Evolutionary conservation across 2,797 vertebrate species (phyloP).

Genomic region (Heliangelus exortis): DNA sequence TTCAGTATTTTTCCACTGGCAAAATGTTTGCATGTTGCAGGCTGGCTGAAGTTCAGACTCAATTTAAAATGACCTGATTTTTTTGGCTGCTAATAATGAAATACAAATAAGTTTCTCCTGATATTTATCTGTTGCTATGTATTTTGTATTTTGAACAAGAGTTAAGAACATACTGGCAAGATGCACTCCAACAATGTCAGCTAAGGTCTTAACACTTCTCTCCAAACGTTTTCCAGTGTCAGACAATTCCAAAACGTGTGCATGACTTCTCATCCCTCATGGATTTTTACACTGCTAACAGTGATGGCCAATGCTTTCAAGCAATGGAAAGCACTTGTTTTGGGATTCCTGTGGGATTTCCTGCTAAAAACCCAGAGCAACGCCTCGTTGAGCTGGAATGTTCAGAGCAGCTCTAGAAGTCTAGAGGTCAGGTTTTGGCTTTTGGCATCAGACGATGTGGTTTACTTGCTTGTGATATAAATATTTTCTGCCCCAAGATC

Average conservation of each 20-base stretch:
- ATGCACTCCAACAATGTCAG: constrained; percentile 1
- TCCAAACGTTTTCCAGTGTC: constrained; percentile 5
- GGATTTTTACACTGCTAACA: not conserved
- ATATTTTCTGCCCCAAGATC: not conserved
- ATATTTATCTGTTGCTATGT: constrained; percentile 46
- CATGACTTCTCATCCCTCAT: not conserved
- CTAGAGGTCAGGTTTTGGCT: not conserved
- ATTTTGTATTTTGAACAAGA: constrained; percentile 25
- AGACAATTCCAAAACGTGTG: not conserved
- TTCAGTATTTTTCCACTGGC: constrained; percentile 34
- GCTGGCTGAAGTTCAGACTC: constrained; percentile 4
- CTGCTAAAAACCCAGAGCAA: not conserved
- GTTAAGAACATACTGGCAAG: constrained; percentile 32
- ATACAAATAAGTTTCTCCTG: constrained; percentile 30
- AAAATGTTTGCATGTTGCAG: constrained; percentile 15
- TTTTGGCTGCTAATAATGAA: constrained; percentile 51
- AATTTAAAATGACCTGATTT: not conserved
- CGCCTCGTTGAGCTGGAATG: not conserved
- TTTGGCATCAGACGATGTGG: not conserved
- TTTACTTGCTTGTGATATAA: not conserved
- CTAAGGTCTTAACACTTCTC: constrained; percentile 15
- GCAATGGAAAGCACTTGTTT: not conserved
- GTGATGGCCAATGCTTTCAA: not conserved
- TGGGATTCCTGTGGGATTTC: not conserved
- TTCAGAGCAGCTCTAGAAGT: not conserved